phyloP scores from a whole-genome alignment of 37 sponge, comb jelly and placozoan species.

The Halisarca cf. caerulea region DNA sequence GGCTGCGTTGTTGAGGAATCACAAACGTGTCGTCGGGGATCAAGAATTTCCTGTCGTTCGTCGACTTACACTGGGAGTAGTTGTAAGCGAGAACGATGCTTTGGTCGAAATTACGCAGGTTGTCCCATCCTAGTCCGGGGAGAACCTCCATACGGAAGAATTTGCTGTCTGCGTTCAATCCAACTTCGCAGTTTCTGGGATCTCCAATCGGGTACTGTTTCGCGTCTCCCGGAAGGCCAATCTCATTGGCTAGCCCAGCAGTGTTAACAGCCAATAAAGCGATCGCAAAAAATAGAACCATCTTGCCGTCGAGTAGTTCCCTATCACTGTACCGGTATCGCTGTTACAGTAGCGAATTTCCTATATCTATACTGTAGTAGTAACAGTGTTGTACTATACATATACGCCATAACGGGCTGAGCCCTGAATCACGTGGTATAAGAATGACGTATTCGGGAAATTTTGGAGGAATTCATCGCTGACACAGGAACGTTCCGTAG shows the following conservation, averaged over 20 bases:
- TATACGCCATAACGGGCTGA: no score
- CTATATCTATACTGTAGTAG: no score
- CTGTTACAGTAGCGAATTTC: no score
- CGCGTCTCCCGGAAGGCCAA: neutral
- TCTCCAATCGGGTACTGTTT: constrained; percentile 52
- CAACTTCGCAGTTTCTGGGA: constrained; percentile 62
- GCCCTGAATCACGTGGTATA: no score
- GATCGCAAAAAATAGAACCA: neutral
- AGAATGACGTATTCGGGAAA: no score
- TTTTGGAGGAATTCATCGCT: no score
- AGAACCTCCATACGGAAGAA: constrained; percentile 68
- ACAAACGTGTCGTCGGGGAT: constrained; percentile 56
- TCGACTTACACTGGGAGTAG: constrained; percentile 56
- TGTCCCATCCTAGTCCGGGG: constrained; percentile 76
- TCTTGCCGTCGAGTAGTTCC: neutral
- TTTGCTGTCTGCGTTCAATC: constrained; percentile 13
- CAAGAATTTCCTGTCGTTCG: constrained; percentile 69
- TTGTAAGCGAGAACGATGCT: constrained; percentile 43
- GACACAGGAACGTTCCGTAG: no score
- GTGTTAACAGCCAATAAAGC: neutral
- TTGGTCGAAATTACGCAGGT: constrained; percentile 68
- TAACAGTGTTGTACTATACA: no score
- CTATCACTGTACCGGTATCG: no score
- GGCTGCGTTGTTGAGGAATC: constrained; percentile 54
- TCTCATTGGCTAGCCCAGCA: neutral